Percentiles rank a stretch among this genome's conserved stretches.
phyloP scores from a whole-genome alignment of 1,140 invertebrate species.

The Scaptomyza graminum region DNA sequence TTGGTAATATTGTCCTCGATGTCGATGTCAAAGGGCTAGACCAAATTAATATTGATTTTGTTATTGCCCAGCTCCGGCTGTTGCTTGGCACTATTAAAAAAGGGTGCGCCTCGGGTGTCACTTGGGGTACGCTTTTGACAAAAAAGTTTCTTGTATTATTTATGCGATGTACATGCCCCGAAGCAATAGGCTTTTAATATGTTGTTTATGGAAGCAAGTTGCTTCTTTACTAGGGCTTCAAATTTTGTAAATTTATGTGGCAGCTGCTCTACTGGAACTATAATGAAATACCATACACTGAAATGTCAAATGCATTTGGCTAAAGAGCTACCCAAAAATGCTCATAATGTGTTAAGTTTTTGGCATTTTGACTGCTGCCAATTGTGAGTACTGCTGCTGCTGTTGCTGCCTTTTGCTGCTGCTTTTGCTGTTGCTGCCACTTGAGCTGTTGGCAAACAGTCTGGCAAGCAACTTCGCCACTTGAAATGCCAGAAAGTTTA shows the following conservation, averaged over 20 bases:
- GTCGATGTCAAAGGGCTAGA: slow-evolving; percentile 33
- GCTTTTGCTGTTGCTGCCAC: slow-evolving; percentile 47
- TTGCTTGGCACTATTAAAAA: slow-evolving; percentile 49
- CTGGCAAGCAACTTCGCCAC: slow-evolving; percentile 69
- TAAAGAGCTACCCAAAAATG: slow-evolving; percentile 38
- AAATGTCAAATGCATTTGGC: slow-evolving; percentile 78
- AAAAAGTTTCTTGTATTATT: slow-evolving; percentile 74
- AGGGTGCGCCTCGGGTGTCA: slow-evolving; percentile 69
- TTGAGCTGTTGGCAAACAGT: slow-evolving; percentile 79
- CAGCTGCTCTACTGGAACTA: slow-evolving; percentile 54
- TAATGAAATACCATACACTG: slow-evolving; percentile 32
- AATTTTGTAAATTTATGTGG: slow-evolving; percentile 67
- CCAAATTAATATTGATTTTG: slow-evolving; percentile 74
- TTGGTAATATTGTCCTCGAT: slow-evolving; percentile 1
- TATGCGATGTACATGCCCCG: slow-evolving; percentile 48
- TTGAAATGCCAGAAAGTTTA: slow-evolving; percentile 76
- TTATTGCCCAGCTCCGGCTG: slow-evolving; percentile 46
- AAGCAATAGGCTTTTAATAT: slow-evolving; percentile 37
- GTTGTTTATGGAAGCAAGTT: slow-evolving; percentile 47
- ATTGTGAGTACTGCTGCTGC: not conserved
- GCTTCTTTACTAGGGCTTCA: slow-evolving; percentile 17
- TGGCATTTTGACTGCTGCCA: slow-evolving; percentile 22
- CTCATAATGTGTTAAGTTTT: slow-evolving; percentile 81
- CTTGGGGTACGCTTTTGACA: slow-evolving; percentile 70
- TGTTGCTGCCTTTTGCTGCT: slow-evolving; percentile 15